Evolutionary conservation across 2,113 vertebrate genomes (phyloP), one percentile per base, ranked within the genome.

Genomic region (Capreolus pygargus): DNA sequence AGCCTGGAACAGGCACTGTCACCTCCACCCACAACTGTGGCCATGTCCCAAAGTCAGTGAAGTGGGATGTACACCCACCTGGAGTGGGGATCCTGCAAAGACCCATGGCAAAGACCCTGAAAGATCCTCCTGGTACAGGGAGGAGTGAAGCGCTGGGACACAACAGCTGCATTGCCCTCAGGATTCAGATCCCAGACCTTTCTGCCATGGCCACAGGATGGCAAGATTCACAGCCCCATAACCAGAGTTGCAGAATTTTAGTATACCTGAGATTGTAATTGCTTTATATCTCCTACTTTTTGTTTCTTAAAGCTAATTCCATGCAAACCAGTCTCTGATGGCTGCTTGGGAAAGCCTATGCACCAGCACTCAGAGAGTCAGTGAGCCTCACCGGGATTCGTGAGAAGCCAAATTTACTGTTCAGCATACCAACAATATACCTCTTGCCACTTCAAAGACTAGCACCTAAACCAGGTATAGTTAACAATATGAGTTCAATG

Each of bases 401-500:
- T 76, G 27, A 55, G 89, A 52, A 81, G 14, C 28, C 70, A 61
- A 9, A 82, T 85, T 86, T 93, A 27, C 64, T 67, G 45, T 57
- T 89, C 70, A 89, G 7, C 13, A 55, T 67, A 76, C n/a, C n/a
- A 58, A 61, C 54, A n/a, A 60, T 12, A 9, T 12, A 64, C 28
- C 5, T 83, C 55, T 95, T 93, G 30, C 76, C 43, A 91, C 81
- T 86, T 93, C 90, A 89, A 70, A 90, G 23, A 95, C 50, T 86
- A 89, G 61, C 8, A 45, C 60, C 47, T 85, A 64, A 58, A 33
- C 23, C 2, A 58, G 30, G 23, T 86, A 7, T 23, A 47, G 16
- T 88, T 47, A 30, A 91, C 39, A 55, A 7, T 92, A 39, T 1
- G 21, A 52, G 9, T 91, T 89, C 12, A n/a, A 16, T 70, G 88